Conservation (phyloP, 64 coral and sea anemone genomes). For the Cladopsammia gracilis region DNA sequence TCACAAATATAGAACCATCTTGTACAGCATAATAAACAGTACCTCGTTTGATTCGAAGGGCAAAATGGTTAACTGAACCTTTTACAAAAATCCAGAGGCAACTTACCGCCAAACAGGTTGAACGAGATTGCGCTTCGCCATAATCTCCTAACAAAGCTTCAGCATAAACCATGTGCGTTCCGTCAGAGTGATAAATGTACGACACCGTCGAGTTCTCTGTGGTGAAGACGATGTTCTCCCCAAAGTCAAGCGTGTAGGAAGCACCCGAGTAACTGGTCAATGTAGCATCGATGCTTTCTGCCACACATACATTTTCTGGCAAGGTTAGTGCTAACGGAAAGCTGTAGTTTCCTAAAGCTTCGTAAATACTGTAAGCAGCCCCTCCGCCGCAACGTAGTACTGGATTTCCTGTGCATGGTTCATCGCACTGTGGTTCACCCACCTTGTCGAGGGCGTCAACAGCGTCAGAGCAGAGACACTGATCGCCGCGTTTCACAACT, state of each 20-base stretch:
- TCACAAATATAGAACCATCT: no score
- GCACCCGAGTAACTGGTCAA: slow-evolving; percentile 42
- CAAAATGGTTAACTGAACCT: no score
- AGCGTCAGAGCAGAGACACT: slow-evolving; percentile 70
- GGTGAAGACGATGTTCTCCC: slow-evolving; percentile 31
- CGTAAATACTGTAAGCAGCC: slow-evolving; percentile 69
- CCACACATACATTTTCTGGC: slow-evolving; percentile 33
- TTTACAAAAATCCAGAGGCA: no score
- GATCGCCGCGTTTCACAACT: slow-evolving; percentile 58
- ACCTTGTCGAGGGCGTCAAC: neutral
- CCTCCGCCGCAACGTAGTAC: slow-evolving; percentile 68
- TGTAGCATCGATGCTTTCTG: slow-evolving; percentile 28
- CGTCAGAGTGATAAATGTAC: slow-evolving; percentile 47
- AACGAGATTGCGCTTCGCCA: slow-evolving; percentile 29
- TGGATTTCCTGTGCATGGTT: slow-evolving; percentile 74
- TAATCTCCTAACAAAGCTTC: slow-evolving; percentile 47
- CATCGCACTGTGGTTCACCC: slow-evolving; percentile 38
- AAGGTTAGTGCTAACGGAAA: slow-evolving; percentile 36
- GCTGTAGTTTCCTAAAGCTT: slow-evolving; percentile 39
- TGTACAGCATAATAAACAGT: no score
- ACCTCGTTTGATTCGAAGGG: no score
- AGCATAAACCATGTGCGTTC: slow-evolving; percentile 42
- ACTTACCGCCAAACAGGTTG: neutral
- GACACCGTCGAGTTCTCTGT: slow-evolving; percentile 8
- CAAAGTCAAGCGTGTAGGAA: slow-evolving; percentile 58